phyloP scores from a whole-genome alignment of 2,797 vertebrate genomes.

The Anguilla anguilla region DNA sequence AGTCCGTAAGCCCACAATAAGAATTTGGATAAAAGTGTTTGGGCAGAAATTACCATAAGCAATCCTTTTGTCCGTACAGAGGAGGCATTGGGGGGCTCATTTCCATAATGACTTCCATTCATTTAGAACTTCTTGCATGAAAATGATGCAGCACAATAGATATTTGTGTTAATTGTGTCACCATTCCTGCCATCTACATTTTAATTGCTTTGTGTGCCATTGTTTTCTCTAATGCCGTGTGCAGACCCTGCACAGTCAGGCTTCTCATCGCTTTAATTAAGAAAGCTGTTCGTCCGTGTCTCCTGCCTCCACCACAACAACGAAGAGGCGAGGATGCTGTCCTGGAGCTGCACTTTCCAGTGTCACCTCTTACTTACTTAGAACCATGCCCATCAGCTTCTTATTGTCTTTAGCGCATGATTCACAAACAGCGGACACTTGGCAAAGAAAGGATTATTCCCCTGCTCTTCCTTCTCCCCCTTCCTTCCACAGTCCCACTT shows the following conservation, averaged over 20 bases:
- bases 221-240: constrained; percentile 69
- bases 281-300: constrained; percentile 77
- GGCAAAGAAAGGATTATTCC: constrained; percentile 43
- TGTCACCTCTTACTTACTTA: neutral
- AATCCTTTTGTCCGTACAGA: neutral
- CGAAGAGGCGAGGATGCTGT: constrained; percentile 58
- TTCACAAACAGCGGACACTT: neutral
- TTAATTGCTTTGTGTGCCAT: constrained; percentile 58
- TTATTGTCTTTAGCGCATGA: neutral
- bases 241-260: constrained; percentile 75
- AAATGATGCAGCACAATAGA: constrained; percentile 3
- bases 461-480: constrained; percentile 52
- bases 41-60: neutral
- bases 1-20: neutral
- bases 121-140: neutral
- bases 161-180: constrained; percentile 44
- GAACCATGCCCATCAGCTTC: neutral
- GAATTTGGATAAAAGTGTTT: neutral
- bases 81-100: neutral
- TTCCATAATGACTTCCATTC: neutral
- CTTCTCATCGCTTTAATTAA: constrained; percentile 85
- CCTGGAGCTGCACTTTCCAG: neutral
- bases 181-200: constrained; percentile 28
- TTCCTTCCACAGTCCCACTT: neutral
- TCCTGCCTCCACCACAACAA: constrained; percentile 70